These are phyloP conservation scores for Nothobranchius furzeri DNA, from an alignment of 2,113 vertebrate genomes.

Conservation along the genomic window DNA sequence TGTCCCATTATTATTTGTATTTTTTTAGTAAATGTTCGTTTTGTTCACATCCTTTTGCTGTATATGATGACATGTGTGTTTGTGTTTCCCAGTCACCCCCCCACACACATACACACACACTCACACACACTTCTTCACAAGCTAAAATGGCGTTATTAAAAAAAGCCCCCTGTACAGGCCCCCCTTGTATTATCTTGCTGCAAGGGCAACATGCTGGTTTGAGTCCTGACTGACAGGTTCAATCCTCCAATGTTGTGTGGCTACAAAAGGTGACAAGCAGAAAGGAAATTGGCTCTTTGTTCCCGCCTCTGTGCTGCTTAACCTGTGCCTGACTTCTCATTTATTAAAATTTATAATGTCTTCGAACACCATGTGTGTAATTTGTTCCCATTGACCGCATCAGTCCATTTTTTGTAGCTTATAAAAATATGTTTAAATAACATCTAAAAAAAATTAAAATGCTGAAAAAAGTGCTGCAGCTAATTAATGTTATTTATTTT, in stretches of 20 bases:
- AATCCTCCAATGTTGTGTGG: constrained; percentile 83
- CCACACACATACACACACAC: too few species aligned
- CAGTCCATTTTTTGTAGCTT: too few species aligned
- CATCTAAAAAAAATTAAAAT: too few species aligned
- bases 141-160: constrained; percentile 71
- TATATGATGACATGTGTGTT: constrained; percentile 3
- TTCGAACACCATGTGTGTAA: accelerated
- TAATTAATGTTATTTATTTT: too few species aligned
- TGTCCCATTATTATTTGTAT: too few species aligned
- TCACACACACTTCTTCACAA: too few species aligned
- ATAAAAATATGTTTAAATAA: too few species aligned
- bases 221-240: constrained; percentile 89
- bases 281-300: constrained; percentile 89
- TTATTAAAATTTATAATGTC: constrained; percentile 31
- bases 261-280: constrained; percentile 89
- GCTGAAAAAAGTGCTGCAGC: too few species aligned
- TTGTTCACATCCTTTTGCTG: neutral
- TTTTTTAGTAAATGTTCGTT: constrained; percentile 2
- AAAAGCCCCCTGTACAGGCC: constrained; percentile 78
- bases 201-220: constrained; percentile 86
- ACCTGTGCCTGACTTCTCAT: constrained; percentile 82
- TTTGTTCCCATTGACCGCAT: neutral
- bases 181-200: constrained; percentile 84
- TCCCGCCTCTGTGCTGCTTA: constrained; percentile 85
- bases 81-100: too few species aligned